Evolutionary conservation across 2,113 vertebrate genomes (phyloP).

Genomic region (Phycodurus eques): DNA sequence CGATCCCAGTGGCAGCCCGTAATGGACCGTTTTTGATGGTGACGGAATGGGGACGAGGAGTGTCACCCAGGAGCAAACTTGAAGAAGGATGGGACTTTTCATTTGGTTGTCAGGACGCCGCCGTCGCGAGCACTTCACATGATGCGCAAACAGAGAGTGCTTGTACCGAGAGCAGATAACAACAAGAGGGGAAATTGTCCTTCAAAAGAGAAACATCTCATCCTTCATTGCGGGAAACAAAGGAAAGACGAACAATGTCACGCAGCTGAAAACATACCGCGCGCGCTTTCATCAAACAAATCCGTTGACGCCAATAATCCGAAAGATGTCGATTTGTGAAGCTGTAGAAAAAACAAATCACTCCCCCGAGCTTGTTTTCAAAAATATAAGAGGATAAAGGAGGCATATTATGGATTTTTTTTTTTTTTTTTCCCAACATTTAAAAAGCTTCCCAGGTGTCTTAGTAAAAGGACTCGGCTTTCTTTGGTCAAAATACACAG

Average conservation of each 20-base stretch:
- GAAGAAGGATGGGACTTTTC: slow-evolving; percentile 67
- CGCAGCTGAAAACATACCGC: slow-evolving; percentile 4
- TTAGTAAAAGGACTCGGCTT: too few species aligned
- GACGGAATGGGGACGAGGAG: slow-evolving; percentile 75
- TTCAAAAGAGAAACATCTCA: slow-evolving; percentile 40
- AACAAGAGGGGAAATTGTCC: slow-evolving; percentile 43
- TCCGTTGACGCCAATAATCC: slow-evolving; percentile 5
- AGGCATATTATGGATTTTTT: neutral
- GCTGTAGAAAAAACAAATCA: neutral
- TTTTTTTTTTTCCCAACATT: neutral
- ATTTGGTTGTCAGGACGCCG: slow-evolving; percentile 69
- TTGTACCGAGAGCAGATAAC: slow-evolving; percentile 45
- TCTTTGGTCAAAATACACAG: neutral
- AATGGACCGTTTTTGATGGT: slow-evolving; percentile 75
- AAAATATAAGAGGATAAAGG: neutral
- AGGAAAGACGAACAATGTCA: slow-evolving; percentile 15
- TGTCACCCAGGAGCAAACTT: slow-evolving; percentile 73
- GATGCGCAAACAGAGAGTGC: slow-evolving; percentile 53
- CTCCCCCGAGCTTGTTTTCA: neutral
- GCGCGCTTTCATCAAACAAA: slow-evolving; percentile 1
- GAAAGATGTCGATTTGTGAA: neutral
- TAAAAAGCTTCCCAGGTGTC: neutral
- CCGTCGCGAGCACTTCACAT: slow-evolving; percentile 62
- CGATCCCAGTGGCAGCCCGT: slow-evolving; percentile 67
- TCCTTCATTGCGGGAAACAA: slow-evolving; percentile 27